Base-by-base conservation (phyloP, 2,888 invertebrate genomes). In the Scrobipalpa atriplicella region DNA sequence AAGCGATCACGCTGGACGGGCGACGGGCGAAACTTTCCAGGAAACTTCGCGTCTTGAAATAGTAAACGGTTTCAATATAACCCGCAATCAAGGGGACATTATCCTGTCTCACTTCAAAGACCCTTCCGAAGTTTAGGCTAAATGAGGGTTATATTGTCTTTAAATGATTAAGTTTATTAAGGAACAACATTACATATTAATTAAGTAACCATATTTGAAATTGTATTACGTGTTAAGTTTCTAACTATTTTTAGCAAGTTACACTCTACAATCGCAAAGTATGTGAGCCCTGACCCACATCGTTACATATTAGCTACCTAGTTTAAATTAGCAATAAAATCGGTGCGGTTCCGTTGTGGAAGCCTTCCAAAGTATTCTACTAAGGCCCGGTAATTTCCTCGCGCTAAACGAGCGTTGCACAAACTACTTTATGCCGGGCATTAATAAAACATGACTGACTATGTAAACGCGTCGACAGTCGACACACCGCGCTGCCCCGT, bases 361-460 rank as follows among this genome's bases (percentile, higher is more conserved):
- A 81, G 70, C 76, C 78, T 75, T 75, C 75, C 76, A 80, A 82
- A 82, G 79, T 80, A 79, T 78, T 75, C 78, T 72, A 78, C 74
- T 79, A 76, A 78, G 74, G 72, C 75, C 73, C 67, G 74, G 77
- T 82, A 83, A 86, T 86, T 86, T 82, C 72, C 76, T 73, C 72
- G 65, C 74, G 71, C 78, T 82, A 82, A 82, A 80, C 79, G 80
- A 80, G 73, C 78, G 76, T 71, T 80, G 84, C 86, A 83, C 80
- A 78, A 76, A 79, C 79, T 86, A 86, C 86, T 86, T 80, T 83
- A 87, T 86, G 82, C 85, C 78, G 69, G 75, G 68, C 82, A 85
- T 87, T 85, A 86, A 85, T 86, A 86, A 86, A 85, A 86, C 86
- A 87, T 86, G 86, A 84, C 77, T 86, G 86, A 84, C 77, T 63